A percentile compares a stretch with the other conserved stretches of the same genome.
Evolutionary conservation across 2,797 vertebrate genomes (phyloP).

Genomic region (Natrix natrix): DNA sequence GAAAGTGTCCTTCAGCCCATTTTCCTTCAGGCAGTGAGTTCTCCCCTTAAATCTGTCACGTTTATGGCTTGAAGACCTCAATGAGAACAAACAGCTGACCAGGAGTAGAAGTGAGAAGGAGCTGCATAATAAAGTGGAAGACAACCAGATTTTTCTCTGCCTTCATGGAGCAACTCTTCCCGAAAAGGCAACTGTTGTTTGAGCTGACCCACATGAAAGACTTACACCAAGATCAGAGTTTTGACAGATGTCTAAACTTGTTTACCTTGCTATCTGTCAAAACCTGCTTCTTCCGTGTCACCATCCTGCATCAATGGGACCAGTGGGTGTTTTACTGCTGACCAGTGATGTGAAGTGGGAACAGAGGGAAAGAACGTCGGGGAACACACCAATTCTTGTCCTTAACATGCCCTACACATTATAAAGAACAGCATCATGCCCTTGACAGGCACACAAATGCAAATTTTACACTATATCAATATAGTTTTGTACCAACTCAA

Average conservation of each 20-base stretch:
- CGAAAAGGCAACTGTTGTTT: background rate
- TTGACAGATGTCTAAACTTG: background rate
- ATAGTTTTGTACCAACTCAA: background rate
- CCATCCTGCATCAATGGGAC: background rate
- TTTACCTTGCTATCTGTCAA: background rate
- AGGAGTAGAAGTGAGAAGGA: background rate
- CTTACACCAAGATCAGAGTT: background rate
- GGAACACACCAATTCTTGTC: background rate
- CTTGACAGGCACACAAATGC: background rate
- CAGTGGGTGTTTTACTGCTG: background rate
- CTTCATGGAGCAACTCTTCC: background rate
- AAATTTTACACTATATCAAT: background rate
- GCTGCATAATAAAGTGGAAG: background rate
- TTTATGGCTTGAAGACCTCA: background rate
- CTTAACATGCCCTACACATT: background rate
- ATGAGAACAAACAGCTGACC: background rate
- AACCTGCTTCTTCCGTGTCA: background rate
- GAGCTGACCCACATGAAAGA: background rate
- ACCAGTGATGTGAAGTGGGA: background rate
- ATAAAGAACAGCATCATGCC: background rate
- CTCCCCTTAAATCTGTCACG: background rate
- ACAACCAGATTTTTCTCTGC: background rate
- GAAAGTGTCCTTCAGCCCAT: background rate
- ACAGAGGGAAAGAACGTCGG: background rate
- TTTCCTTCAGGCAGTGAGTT: background rate